Evolutionary conservation across 2,113 vertebrate species (phyloP).

Genomic region (Probosciger aterrimus): DNA sequence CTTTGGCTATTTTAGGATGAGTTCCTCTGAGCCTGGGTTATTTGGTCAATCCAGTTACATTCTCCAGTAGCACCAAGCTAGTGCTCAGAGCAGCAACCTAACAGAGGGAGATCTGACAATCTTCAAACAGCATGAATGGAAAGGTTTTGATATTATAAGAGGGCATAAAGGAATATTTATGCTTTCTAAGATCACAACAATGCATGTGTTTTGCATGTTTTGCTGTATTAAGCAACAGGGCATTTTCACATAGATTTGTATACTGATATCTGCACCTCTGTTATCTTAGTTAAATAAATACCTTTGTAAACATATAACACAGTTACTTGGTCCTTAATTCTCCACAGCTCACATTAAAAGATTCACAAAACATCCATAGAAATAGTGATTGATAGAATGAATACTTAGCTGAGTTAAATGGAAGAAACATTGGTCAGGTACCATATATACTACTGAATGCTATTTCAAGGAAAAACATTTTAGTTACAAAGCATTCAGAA

Average conservation of each 20-base stretch:
- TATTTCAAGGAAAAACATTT: slow-evolving; percentile 56
- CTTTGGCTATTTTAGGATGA: background rate
- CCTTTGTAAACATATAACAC: slow-evolving; percentile 71
- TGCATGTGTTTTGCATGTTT: background rate
- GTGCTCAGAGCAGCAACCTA: slow-evolving; percentile 31
- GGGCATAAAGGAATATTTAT: slow-evolving; percentile 14
- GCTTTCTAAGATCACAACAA: slow-evolving; percentile 21
- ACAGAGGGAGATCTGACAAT: slow-evolving; percentile 26
- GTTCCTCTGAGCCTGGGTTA: slow-evolving; percentile 15
- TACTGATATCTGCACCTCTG: slow-evolving; percentile 67
- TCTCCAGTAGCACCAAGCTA: slow-evolving; percentile 60
- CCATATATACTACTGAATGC: slow-evolving; percentile 61
- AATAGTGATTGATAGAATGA: slow-evolving; percentile 70
- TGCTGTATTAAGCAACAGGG: background rate
- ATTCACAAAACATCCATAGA: slow-evolving; percentile 72
- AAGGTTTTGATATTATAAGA: background rate
- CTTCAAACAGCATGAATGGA: slow-evolving; percentile 22
- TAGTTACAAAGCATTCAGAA: slow-evolving; percentile 69
- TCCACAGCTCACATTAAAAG: slow-evolving; percentile 61
- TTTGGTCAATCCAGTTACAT: slow-evolving; percentile 63
- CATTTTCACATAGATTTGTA: background rate
- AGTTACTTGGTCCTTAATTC: slow-evolving; percentile 69
- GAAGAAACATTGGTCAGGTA: slow-evolving; percentile 62
- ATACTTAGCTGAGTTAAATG: slow-evolving; percentile 66
- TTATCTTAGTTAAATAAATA: slow-evolving; percentile 70